A percentile compares a stretch with the other conserved stretches of the same genome.
These are phyloP conservation scores for Labeo calbasu DNA, from an alignment of 2,797 vertebrate species.

Conservation along the genomic window DNA sequence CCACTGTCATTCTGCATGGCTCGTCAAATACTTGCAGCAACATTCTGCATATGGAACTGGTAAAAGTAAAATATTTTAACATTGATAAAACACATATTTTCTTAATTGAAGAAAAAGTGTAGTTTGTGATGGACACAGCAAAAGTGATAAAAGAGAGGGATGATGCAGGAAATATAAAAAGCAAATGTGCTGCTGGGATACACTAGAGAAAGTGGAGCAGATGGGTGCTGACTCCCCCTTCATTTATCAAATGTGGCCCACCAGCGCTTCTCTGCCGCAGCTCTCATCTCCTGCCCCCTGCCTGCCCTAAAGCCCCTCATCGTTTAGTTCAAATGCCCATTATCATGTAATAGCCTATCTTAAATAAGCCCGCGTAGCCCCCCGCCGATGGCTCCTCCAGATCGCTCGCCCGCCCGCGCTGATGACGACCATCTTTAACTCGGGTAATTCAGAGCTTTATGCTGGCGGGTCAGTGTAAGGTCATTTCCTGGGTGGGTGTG, in stretches of 20 bases:
- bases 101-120: neutral
- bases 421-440: slow-evolving; percentile 68
- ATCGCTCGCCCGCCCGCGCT: slow-evolving; percentile 62
- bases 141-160: neutral
- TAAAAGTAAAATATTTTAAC: neutral
- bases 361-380: slow-evolving; percentile 68
- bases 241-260: slow-evolving; percentile 85
- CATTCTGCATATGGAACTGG: no score
- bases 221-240: slow-evolving; percentile 84
- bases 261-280: slow-evolving; percentile 42
- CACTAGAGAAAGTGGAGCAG: slow-evolving; percentile 76
- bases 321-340: slow-evolving; percentile 84
- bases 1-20: neutral
- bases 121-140: neutral
- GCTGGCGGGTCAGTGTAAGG: slow-evolving; percentile 78
- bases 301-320: slow-evolving; percentile 81
- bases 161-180: neutral
- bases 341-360: slow-evolving; percentile 80
- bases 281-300: slow-evolving; percentile 73
- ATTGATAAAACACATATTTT: neutral
- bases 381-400: slow-evolving; percentile 71
- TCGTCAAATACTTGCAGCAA: neutral
- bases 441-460: slow-evolving; percentile 73
- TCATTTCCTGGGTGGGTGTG: slow-evolving; percentile 78
- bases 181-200: slow-evolving; percentile 51